phyloP scores from a whole-genome alignment of 2,797 vertebrate genomes.

The Xyrichtys novacula region DNA sequence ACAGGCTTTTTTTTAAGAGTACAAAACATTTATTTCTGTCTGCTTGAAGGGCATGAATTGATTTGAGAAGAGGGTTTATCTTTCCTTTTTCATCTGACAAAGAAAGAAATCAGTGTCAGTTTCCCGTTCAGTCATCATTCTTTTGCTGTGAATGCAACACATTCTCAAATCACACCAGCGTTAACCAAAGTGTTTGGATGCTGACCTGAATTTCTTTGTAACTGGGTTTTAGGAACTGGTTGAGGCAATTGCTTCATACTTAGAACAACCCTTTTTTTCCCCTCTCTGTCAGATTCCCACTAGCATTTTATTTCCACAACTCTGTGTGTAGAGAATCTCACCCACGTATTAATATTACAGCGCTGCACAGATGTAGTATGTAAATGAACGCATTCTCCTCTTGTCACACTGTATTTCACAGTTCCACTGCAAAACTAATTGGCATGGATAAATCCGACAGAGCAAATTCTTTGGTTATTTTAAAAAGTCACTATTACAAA shows the following conservation, averaged over 20 bases:
- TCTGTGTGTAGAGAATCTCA: neutral
- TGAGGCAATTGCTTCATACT: neutral
- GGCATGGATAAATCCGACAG: conserved; percentile 15
- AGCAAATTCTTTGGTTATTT: conserved; percentile 16
- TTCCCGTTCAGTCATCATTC: neutral
- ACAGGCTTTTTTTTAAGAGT: neutral
- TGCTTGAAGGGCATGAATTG: neutral
- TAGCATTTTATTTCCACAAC: neutral
- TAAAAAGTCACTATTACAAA: conserved; percentile 28
- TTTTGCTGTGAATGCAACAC: neutral
- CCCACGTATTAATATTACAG: conserved; percentile 15
- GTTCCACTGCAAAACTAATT: conserved; percentile 43
- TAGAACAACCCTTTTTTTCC: conserved; percentile 6
- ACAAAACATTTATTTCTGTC: neutral
- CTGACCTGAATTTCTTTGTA: conserved; percentile 24
- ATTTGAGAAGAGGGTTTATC: neutral
- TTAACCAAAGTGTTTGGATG: conserved; percentile 1
- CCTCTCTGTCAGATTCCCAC: neutral
- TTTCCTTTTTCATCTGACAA: neutral
- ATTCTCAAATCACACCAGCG: neutral
- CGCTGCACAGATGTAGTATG: conserved; percentile 6
- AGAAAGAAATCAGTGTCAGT: neutral
- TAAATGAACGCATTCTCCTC: conserved; percentile 8
- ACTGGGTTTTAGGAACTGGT: neutral
- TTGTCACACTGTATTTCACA: conserved; percentile 25